phyloP scores from a whole-genome alignment of 2,888 invertebrate genomes.

The Pollenia griseotomentosa region DNA sequence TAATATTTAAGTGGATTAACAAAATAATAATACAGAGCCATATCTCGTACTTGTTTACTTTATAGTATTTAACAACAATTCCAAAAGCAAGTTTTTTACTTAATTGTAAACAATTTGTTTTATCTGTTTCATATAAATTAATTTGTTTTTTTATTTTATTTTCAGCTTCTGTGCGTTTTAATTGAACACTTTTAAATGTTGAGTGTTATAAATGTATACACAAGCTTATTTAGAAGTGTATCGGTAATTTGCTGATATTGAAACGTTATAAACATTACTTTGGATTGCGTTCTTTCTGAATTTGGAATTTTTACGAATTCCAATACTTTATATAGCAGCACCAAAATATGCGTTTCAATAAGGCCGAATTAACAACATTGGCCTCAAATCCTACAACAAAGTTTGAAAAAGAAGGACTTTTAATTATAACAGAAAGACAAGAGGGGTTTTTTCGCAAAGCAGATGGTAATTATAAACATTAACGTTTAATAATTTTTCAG shows the following conservation, averaged over 20 bases:
- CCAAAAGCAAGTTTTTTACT: background rate
- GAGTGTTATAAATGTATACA: slow-evolving; percentile 24
- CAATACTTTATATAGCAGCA: slow-evolving; percentile 26
- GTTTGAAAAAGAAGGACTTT: slow-evolving; percentile 96
- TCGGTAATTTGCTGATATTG: background rate
- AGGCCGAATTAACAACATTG: slow-evolving; percentile 92
- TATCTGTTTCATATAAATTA: slow-evolving; percentile 50
- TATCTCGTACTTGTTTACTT: slow-evolving; percentile 25
- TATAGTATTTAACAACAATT: background rate
- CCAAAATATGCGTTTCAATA: slow-evolving; percentile 93
- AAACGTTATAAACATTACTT: background rate
- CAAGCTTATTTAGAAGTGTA: slow-evolving; percentile 16
- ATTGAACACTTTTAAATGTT: background rate
- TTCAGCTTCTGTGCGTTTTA: slow-evolving; percentile 34
- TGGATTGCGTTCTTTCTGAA: slow-evolving; percentile 11
- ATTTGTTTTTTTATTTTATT: slow-evolving; percentile 36
- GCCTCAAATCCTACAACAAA: slow-evolving; percentile 94
- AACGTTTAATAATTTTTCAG: background rate
- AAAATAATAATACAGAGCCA: background rate
- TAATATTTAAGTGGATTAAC: no score
- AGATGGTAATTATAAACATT: slow-evolving; percentile 88
- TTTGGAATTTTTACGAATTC: slow-evolving; percentile 46
- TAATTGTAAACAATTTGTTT: slow-evolving; percentile 24
- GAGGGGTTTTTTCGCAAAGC: slow-evolving; percentile 96
- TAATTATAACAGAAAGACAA: slow-evolving; percentile 93